Percentiles rank a stretch among this genome's conserved stretches.
These are phyloP conservation scores for Eucera pruinosa DNA, from an alignment of 2,888 invertebrate genomes.

Conservation along the genomic window DNA sequence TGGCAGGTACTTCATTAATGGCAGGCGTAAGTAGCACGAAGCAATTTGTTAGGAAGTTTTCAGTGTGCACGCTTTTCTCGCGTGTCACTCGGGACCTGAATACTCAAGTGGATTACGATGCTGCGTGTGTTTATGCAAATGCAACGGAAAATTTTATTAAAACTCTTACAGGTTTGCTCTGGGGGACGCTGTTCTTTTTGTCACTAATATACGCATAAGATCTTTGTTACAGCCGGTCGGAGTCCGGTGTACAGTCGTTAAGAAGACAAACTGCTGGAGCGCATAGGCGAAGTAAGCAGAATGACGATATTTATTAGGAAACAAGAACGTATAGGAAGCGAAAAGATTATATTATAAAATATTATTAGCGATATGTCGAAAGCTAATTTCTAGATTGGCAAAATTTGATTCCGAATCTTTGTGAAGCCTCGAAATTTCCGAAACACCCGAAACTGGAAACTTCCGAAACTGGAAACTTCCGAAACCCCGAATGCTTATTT, in stretches of 20 bases:
- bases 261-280: neutral
- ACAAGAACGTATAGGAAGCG: neutral
- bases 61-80: neutral
- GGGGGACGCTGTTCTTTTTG: neutral
- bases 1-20: constrained; percentile 1
- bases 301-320: neutral
- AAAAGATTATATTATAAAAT: neutral
- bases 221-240: neutral
- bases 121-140: constrained; percentile 1
- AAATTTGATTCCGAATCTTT: too few relatives aligned
- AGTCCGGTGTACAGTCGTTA: neutral
- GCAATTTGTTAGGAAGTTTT: constrained; percentile 8
- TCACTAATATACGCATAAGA: neutral
- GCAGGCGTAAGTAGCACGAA: neutral
- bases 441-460: too few relatives aligned
- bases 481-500: too few relatives aligned
- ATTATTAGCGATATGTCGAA: too few relatives aligned
- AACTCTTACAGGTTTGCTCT: neutral
- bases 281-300: neutral
- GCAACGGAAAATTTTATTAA: constrained; percentile 25
- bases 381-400: too few relatives aligned
- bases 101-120: neutral
- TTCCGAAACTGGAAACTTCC: too few relatives aligned
- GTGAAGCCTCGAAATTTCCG: too few relatives aligned
- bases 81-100: neutral